Conservation (phyloP, 1,140 invertebrate species). For the Ostrea denselamellosa region DNA sequence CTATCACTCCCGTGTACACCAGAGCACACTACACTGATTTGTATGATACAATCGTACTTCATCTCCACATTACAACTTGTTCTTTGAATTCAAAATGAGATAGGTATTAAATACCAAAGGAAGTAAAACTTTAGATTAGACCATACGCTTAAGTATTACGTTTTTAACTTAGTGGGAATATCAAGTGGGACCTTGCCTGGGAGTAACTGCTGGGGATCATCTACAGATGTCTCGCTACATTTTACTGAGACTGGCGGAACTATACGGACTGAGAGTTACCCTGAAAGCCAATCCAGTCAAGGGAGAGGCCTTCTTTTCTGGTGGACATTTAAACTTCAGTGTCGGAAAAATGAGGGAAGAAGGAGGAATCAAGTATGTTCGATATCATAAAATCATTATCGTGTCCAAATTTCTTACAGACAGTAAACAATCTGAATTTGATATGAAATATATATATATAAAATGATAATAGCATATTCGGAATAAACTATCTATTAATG, state of each 20-base stretch:
- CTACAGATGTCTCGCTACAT: conserved; percentile 92
- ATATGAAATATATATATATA: no score
- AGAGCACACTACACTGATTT: no score
- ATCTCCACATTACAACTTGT: no score
- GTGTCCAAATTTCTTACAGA: no score
- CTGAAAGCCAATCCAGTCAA: conserved; percentile 90
- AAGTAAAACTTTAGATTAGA: no score
- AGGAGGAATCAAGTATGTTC: conserved; percentile 84
- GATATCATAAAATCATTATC: background rate
- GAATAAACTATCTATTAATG: background rate
- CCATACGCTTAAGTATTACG: no score
- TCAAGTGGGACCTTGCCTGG: conserved; percentile 76
- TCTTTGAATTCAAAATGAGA: no score
- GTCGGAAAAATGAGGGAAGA: conserved; percentile 87
- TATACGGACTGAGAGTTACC: conserved; percentile 92
- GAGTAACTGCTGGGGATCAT: conserved; percentile 91
- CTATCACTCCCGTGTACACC: no score
- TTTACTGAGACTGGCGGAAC: conserved; percentile 91
- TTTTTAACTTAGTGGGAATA: conserved; percentile 77
- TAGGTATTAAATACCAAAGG: no score
- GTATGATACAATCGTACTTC: no score
- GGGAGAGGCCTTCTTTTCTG: conserved; percentile 90
- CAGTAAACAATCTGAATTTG: no score
- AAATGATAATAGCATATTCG: no score
- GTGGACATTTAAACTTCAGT: conserved; percentile 93